Evolutionary conservation across 1,140 invertebrate genomes (phyloP), one percentile per base, ranked within the genome.

Genomic region (Muscidifurax raptorellus): DNA sequence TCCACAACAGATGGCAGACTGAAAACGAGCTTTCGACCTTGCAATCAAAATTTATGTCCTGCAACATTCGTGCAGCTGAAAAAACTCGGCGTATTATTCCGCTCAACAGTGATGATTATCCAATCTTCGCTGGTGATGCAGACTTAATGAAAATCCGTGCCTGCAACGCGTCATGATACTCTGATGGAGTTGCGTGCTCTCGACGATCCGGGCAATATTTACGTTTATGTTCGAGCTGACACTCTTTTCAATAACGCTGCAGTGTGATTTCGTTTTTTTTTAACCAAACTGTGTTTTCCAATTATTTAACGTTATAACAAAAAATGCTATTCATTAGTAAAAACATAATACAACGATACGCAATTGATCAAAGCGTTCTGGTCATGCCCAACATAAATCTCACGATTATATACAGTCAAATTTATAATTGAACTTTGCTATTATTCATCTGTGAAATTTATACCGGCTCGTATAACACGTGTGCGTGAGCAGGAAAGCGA

Each of bases 1-100:
- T 28, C 32, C 32, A 32, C 89, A 90, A 90, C 90, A 91, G 90
- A 90, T 91, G 90, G 90, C 36, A 88, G 80, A 86, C 84, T 86
- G 84, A 74, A 86, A 86, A 85, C 85, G 86, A 5, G 12, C 86
- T 84, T 72, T 82, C 71, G 87, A 88, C 86, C 36, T 75, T 67
- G 52, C 67, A 67, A 86, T 85, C 82, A 25, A 10, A 84, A 30
- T 88, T 86, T 66, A 15, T 27, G 72, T 44, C n/a, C 52, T 32
- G 44, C 40, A 18, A 28, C 36, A 22, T 44, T 25, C 25, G 30
- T 28, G 36, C 47, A 81, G 69, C 64, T 77, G 44, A 77, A 47
- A 30, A 69, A 28, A 77, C 47, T 44, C 28, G 28, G 18, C 64
- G 10, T 32, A 79, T 79, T 27, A 36, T 67, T 4, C 15, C 40